Conservation (phyloP, 2,797 vertebrate species). For the Fundulus diaphanus region DNA sequence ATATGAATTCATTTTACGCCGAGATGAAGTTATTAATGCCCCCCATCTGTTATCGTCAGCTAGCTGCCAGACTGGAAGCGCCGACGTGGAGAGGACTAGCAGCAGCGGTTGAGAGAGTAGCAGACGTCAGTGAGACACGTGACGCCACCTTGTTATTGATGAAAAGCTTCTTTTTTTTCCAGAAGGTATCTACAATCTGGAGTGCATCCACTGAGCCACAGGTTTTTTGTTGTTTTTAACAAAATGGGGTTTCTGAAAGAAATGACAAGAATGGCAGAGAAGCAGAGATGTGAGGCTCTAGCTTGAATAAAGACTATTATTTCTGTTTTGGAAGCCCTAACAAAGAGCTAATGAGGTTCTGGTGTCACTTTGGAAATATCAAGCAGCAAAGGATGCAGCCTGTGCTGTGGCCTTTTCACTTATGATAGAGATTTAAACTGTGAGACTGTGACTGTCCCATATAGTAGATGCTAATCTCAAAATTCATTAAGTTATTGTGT, state of each 20-base stretch:
- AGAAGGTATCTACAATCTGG: conserved; percentile 10
- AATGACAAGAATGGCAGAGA: background rate
- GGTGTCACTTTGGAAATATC: conserved; percentile 41
- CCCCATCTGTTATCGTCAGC: conserved; percentile 77
- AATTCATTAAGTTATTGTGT: too few species aligned
- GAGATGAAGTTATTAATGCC: conserved; percentile 78
- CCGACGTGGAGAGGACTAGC: conserved; percentile 49
- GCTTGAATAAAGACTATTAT: background rate
- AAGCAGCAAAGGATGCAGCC: conserved; percentile 8
- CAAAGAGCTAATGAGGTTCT: conserved; percentile 23
- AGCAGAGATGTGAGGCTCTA: background rate
- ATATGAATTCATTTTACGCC: conserved; percentile 76
- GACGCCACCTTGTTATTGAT: conserved; percentile 39
- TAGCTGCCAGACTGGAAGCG: conserved; percentile 62
- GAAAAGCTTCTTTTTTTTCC: conserved; percentile 33
- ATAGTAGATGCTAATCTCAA: too few species aligned
- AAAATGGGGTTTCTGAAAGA: conserved; percentile 28
- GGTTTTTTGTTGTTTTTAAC: conserved; percentile 17
- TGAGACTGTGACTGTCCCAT: too few species aligned
- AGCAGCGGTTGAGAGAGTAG: conserved; percentile 40
- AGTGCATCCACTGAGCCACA: conserved; percentile 12
- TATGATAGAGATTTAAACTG: conserved; percentile 8
- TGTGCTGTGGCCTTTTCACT: conserved; percentile 20
- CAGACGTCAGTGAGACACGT: conserved; percentile 45
- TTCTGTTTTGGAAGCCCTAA: conserved; percentile 7